phyloP scores from a whole-genome alignment of 2,113 vertebrate genomes.

The Ochotona curzoniae region DNA sequence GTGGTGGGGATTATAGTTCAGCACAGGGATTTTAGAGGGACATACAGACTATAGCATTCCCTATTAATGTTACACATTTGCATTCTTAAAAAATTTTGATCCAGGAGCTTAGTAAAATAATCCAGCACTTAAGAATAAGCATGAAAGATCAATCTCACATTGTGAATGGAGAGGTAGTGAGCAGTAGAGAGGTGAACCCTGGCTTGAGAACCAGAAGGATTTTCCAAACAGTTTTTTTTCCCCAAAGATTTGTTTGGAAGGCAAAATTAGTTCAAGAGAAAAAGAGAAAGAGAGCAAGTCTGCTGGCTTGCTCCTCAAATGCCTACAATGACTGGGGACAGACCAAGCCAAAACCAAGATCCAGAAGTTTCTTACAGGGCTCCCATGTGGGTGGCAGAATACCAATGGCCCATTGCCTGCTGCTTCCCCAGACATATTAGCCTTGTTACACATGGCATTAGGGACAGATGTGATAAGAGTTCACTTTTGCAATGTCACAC shows the following conservation, averaged over 20 bases:
- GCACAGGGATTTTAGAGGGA: neutral
- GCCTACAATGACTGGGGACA: too few relatives aligned
- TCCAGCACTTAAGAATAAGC: neutral
- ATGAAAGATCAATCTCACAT: neutral
- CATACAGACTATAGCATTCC: neutral
- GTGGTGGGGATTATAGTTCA: neutral
- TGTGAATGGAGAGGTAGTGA: neutral
- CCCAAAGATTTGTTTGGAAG: neutral
- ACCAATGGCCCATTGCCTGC: too few relatives aligned
- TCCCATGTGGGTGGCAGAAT: too few relatives aligned
- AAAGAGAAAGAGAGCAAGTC: neutral
- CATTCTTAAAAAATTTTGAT: neutral
- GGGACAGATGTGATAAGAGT: too few relatives aligned
- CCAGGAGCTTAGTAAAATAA: slow-evolving; percentile 7
- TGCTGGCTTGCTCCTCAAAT: too few relatives aligned
- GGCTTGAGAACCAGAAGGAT: neutral
- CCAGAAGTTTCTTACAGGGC: too few relatives aligned
- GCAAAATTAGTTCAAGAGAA: neutral
- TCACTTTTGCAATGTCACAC: too few relatives aligned
- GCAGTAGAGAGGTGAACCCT: neutral
- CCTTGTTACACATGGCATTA: too few relatives aligned
- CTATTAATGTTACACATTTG: neutral
- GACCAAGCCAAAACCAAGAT: neutral
- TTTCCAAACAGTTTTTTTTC: neutral
- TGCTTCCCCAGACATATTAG: too few relatives aligned